phyloP scores from a whole-genome alignment of 2,888 invertebrate genomes.

The Sturmia bella region DNA sequence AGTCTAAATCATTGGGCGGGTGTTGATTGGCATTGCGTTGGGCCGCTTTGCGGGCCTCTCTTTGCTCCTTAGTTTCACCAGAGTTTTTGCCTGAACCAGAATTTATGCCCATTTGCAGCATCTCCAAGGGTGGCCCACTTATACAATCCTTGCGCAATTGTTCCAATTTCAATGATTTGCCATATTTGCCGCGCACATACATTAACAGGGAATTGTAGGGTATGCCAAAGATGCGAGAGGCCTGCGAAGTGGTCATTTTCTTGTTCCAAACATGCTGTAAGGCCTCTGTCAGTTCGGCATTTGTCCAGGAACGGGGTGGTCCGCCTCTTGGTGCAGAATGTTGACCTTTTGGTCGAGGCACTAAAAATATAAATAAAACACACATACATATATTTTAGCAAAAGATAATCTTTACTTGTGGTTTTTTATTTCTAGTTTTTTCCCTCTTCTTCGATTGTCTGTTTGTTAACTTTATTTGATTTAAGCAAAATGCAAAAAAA shows the following conservation, averaged over 20 bases:
- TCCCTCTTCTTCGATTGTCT: constrained; percentile 12
- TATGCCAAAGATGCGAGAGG: constrained; percentile 94
- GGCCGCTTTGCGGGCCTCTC: constrained; percentile 62
- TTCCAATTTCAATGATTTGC: constrained; percentile 94
- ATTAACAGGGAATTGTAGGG: constrained; percentile 96
- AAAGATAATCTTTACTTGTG: constrained; percentile 55
- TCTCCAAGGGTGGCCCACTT: constrained; percentile 89
- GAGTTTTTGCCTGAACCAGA: constrained; percentile 79
- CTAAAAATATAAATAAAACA: constrained; percentile 81
- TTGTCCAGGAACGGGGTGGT: constrained; percentile 95
- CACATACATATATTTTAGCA: constrained; percentile 31
- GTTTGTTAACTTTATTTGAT: constrained; percentile 38
- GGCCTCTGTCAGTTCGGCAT: constrained; percentile 94
- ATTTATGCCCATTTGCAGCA: constrained; percentile 85
- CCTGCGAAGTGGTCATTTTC: constrained; percentile 96
- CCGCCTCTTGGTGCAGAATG: constrained; percentile 95
- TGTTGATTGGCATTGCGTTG: constrained; percentile 78
- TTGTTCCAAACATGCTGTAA: constrained; percentile 97
- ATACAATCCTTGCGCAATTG: constrained; percentile 94
- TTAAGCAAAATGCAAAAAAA: constrained; percentile 12
- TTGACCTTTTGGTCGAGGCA: constrained; percentile 93
- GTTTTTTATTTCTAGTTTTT: constrained; percentile 51
- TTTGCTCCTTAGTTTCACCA: constrained; percentile 64
- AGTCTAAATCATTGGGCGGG: constrained; percentile 59
- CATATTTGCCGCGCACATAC: constrained; percentile 96